Percentiles rank a stretch among this genome's conserved stretches.
phyloP scores from a whole-genome alignment of 2,888 invertebrate genomes.

The Agrotis segetum region DNA sequence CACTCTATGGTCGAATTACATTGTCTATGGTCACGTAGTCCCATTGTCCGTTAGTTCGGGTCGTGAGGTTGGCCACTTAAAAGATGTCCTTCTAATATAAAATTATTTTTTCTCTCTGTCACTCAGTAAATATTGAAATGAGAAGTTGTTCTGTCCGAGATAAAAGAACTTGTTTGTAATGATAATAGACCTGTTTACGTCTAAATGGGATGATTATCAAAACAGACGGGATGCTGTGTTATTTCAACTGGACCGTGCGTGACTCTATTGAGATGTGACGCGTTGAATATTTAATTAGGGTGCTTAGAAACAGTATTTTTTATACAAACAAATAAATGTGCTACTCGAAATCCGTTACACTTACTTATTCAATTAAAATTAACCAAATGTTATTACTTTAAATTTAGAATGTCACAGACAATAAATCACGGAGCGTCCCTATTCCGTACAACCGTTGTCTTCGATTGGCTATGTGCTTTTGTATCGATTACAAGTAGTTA shows the following conservation, averaged over 20 bases:
- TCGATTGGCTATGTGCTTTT: slow-evolving; percentile 73
- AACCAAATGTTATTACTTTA: slow-evolving; percentile 21
- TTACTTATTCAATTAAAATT: slow-evolving; percentile 22
- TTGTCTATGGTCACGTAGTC: slow-evolving; percentile 88
- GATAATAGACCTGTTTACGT: slow-evolving; percentile 70
- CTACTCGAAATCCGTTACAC: slow-evolving; percentile 9
- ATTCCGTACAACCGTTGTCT: slow-evolving; percentile 48
- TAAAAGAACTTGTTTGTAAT: slow-evolving; percentile 64
- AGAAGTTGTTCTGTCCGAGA: slow-evolving; percentile 47
- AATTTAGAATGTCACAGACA: slow-evolving; percentile 47
- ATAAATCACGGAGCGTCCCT: slow-evolving; percentile 60
- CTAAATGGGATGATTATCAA: slow-evolving; percentile 76
- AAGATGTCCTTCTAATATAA: slow-evolving; percentile 37
- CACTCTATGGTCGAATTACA: slow-evolving; percentile 63
- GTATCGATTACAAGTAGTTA: slow-evolving; percentile 75
- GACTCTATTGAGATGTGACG: slow-evolving; percentile 68
- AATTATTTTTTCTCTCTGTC: slow-evolving; percentile 48
- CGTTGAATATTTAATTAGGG: slow-evolving; percentile 81
- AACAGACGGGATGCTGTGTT: slow-evolving; percentile 87
- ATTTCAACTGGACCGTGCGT: slow-evolving; percentile 87
- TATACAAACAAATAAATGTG: slow-evolving; percentile 52
- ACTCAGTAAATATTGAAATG: slow-evolving; percentile 51
- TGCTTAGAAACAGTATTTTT: slow-evolving; percentile 62
- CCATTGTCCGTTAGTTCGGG: slow-evolving; percentile 68
- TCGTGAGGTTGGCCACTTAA: slow-evolving; percentile 39